Base-by-base conservation (phyloP, 2,888 invertebrate genomes). In the Campaea margaritaria region DNA sequence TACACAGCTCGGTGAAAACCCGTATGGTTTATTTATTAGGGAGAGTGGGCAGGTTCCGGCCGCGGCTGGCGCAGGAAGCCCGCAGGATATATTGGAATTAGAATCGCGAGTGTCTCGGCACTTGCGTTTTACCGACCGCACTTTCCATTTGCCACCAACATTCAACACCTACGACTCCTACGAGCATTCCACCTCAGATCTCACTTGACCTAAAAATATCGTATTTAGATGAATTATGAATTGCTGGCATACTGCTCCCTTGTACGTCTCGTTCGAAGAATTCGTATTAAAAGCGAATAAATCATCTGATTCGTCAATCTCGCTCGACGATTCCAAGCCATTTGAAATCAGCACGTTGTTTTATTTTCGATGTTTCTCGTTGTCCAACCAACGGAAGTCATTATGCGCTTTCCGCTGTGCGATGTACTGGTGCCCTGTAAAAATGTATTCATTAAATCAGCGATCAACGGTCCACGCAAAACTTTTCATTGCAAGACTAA, bases 381-480 rank as follows among this genome's bases (percentile, higher is more conserved):
- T 79, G 83, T 80, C 80, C 76, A 78, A 62, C 76, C 79, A 82
- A 75, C 89, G 91, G 91, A 91, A 91, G 83, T 91, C 86, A 91
- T 92, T 91, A 92, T 91, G 85, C 91, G 85, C 83, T 91, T 89
- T 88, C 89, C 89, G 89, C 79, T 79, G 84, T 76, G 72, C 81
- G 76, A 73, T 79, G 83, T 87, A 83, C 79, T 84, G 79, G 67
- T 81, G 84, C 78, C 81, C 83, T 86, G 86, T 88, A 83, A 87
- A 88, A 89, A 88, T 86, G 72, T 88, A 89, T 89, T 89, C 86
- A 91, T 89, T 87, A 82, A 91, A 87, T 84, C 90, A 84, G 74
- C 81, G 82, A 87, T 80, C 80, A 79, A 73, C 69, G 73, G 75
- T 75, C 81, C 74, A 79, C 73, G 77, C 60, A 74, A 65, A 69